These are phyloP conservation scores for Homarus americanus DNA, from an alignment of 1,140 invertebrate genomes.

Conservation along the genomic window DNA sequence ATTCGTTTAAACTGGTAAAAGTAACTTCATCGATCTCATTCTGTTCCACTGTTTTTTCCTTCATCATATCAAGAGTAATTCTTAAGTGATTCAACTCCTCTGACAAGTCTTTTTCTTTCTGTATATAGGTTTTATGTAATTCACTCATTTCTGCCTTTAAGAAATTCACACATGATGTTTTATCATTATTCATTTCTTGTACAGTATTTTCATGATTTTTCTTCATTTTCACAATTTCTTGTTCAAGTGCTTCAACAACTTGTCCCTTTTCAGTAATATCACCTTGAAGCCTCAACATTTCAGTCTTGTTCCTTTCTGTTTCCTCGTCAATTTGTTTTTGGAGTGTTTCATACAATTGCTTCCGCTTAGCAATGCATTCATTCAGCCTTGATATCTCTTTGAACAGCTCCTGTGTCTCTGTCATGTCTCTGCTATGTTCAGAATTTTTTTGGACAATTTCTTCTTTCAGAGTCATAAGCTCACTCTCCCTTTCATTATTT, in stretches of 20 bases:
- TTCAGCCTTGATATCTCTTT: neutral
- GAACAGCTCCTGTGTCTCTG: neutral
- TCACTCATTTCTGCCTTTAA: neutral
- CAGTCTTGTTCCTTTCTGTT: too few relatives aligned
- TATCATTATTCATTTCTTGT: neutral
- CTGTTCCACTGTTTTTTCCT: neutral
- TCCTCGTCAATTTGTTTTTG: neutral
- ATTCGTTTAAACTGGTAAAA: neutral
- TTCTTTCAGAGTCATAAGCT: neutral
- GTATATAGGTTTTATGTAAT: neutral
- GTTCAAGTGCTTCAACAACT: neutral
- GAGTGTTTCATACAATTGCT: neutral
- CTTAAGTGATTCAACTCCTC: neutral
- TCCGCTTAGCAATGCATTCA: neutral
- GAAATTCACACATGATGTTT: neutral
- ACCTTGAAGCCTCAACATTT: neutral
- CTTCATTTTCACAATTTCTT: neutral
- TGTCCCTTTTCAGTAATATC: neutral
- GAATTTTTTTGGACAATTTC: neutral
- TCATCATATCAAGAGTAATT: neutral
- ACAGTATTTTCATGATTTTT: neutral
- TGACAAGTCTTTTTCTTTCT: neutral
- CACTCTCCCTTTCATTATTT: neutral
- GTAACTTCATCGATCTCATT: neutral
- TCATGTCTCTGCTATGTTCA: neutral